Base-by-base conservation (phyloP, 2,888 invertebrate species). In the Neoaliturus tenellus region DNA sequence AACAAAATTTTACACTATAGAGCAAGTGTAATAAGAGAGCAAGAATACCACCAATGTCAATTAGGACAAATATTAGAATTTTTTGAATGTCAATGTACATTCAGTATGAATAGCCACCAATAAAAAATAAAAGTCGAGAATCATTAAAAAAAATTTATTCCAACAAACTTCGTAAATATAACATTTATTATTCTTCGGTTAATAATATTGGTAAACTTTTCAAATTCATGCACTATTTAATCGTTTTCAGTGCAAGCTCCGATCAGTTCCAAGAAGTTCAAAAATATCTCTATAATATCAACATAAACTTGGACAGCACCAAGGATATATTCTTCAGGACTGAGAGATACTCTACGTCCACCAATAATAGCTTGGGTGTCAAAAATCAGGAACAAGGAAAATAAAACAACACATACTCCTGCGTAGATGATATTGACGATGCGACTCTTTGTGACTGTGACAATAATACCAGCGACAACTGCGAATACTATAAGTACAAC, bases 301-400 rank as follows among this genome's bases (percentile, higher is more conserved):
- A 84, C 75, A 28, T 84, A 84, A 28, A 84, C n/a, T 48, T 84
- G 84, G n/a, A 81, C 44, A 62, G 84, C 81, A 28, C 58, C 84
- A 23, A 84, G 75, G 0, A 84, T 55, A 31, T 81, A 75, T 20
- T 84, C 84, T 75, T 84, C 84, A 1, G 84, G 84, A 10, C 71
- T 80, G 44, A 84, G 28, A 14, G 48, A 51, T 0, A 84, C 55
- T n/a, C 84, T 48, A n/a, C 69, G 41, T 6, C 84, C 84, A n/a
- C 84, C 84, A 44, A 84, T 84, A 14, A 84, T 81, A 25, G 80
- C 80, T 73, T 84, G 81, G 2, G 84, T 84, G 23, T 84, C 84
- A 62, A 81, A 84, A 31, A 84, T 51, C 28, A 84, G 44, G 41
- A 75, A 84, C 62, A 83, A 62, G 39, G 75, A 58, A 73, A 83